phyloP scores from a whole-genome alignment of 2,888 invertebrate species.

The Rhimphoctona megacephalus region DNA sequence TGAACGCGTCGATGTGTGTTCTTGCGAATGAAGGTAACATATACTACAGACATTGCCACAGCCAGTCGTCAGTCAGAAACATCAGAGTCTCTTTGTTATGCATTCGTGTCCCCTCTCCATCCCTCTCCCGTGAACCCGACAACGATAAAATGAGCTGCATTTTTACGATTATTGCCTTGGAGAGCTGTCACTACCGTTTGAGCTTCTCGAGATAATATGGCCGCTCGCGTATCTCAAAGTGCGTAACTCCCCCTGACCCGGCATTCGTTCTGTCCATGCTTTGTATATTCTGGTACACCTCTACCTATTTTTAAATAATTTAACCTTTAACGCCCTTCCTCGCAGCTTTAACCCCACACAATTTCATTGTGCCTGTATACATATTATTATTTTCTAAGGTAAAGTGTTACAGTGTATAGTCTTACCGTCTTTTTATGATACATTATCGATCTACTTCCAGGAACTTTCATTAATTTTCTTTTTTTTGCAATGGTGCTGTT shows the following conservation, averaged over 20 bases:
- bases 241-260: conserved; percentile 61
- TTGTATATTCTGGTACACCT: conserved; percentile 9
- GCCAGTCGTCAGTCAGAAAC: conserved; percentile 44
- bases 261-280: conserved; percentile 15
- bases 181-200: conserved; percentile 79
- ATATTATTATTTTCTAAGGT: background rate
- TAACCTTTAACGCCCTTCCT: conserved; percentile 43
- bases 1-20: conserved; percentile 42
- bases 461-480: background rate
- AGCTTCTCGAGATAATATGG: conserved; percentile 69
- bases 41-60: conserved; percentile 26
- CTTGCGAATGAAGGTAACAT: conserved; percentile 30
- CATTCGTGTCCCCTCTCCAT: conserved; percentile 46
- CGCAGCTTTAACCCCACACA: conserved; percentile 7
- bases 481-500: background rate
- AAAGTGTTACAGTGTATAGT: background rate
- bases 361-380: background rate
- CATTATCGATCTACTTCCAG: conserved; percentile 12
- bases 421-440: background rate
- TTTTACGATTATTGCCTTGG: conserved; percentile 82
- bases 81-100: conserved; percentile 62
- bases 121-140: conserved; percentile 53
- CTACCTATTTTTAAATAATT: conserved; percentile 49
- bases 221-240: conserved; percentile 65
- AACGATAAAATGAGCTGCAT: conserved; percentile 79